phyloP scores from a whole-genome alignment of 2,888 invertebrate species.

The Gryllus longicercus region DNA sequence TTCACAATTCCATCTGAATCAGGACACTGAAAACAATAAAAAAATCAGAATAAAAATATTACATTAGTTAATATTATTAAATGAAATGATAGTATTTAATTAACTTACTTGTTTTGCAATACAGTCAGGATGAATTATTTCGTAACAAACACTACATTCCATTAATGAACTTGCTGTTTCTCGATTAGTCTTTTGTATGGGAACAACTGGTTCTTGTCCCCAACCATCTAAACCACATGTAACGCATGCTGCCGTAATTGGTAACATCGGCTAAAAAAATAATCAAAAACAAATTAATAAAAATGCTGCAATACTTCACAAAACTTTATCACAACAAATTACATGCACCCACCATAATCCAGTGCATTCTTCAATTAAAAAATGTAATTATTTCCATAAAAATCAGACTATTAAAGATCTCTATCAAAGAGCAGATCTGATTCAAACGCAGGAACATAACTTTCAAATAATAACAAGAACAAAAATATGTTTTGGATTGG shows the following conservation, averaged over 20 bases:
- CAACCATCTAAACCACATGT: constrained; percentile 78
- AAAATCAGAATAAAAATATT: constrained; percentile 21
- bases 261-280: constrained; percentile 73
- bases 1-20: constrained; percentile 69
- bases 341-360: too few relatives aligned
- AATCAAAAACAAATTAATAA: neutral
- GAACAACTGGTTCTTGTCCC: constrained; percentile 53
- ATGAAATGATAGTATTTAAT: neutral
- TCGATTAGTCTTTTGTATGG: constrained; percentile 50
- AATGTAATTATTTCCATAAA: neutral
- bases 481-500: neutral
- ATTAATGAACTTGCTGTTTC: constrained; percentile 74
- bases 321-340: neutral
- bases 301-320: constrained; percentile 18
- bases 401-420: constrained; percentile 20
- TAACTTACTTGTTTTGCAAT: constrained; percentile 50
- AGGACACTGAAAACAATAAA: constrained; percentile 38
- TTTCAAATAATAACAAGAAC: neutral
- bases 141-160: constrained; percentile 94
- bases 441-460: too few relatives aligned
- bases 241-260: constrained; percentile 86
- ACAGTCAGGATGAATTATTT: constrained; percentile 89
- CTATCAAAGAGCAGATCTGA: neutral
- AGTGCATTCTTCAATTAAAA: neutral
- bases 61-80: constrained; percentile 4